These are phyloP conservation scores for Diorhabda carinulata DNA, from an alignment of 1,140 invertebrate species.

Conservation along the genomic window DNA sequence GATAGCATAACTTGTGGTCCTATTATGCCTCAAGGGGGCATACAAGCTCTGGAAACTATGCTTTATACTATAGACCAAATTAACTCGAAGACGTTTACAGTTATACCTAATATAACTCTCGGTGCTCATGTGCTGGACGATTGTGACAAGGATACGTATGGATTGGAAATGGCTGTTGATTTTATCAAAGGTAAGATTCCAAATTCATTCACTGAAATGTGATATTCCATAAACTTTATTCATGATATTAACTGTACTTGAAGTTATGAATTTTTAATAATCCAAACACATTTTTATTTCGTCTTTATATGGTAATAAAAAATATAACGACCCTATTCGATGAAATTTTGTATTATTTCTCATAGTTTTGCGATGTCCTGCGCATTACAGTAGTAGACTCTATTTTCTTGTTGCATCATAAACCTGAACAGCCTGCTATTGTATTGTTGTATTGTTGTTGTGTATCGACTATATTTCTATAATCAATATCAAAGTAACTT, in stretches of 20 bases:
- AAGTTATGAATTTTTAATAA: too few relatives aligned
- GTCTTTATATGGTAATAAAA: too few relatives aligned
- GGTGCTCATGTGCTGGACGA: conserved; percentile 91
- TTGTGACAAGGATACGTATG: conserved; percentile 95
- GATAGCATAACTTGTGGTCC: conserved; percentile 79
- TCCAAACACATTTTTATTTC: too few relatives aligned
- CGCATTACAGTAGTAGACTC: too few relatives aligned
- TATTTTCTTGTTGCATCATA: too few relatives aligned
- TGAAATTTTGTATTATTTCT: too few relatives aligned
- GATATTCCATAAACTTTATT: neutral
- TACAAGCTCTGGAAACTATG: conserved; percentile 89
- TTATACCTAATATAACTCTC: conserved; percentile 74
- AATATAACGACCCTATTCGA: too few relatives aligned
- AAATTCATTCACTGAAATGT: neutral
- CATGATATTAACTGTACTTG: neutral
- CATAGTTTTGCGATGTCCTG: too few relatives aligned
- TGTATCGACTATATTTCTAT: too few relatives aligned
- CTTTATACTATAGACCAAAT: conserved; percentile 84
- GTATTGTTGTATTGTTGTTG: too few relatives aligned
- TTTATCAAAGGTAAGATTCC: conserved; percentile 87
- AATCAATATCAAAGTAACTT: too few relatives aligned
- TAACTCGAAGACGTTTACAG: conserved; percentile 59
- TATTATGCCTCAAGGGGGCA: conserved; percentile 91
- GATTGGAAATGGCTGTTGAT: conserved; percentile 92
- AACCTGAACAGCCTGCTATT: too few relatives aligned